Percentiles rank a stretch among this genome's conserved stretches.
Evolutionary conservation across 2,888 invertebrate genomes (phyloP).

Genomic region (Caenorhabditis afra): DNA sequence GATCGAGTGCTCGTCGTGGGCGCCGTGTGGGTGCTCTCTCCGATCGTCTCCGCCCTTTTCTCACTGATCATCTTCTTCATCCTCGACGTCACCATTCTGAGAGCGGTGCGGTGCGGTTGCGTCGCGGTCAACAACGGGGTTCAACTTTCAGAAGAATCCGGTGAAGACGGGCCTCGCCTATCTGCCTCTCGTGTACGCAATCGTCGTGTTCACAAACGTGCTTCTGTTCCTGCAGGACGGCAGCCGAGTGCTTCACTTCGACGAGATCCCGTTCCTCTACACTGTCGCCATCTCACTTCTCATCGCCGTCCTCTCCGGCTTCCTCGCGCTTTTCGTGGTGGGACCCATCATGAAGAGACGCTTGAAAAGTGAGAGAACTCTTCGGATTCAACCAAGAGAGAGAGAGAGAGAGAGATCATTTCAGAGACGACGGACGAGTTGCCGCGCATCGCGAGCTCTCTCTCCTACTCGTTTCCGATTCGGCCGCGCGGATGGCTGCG

Average conservation of each 20-base stretch:
- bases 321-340: conserved; percentile 44
- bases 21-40: conserved; percentile 93
- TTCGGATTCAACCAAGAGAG: not conserved
- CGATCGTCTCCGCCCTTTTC: conserved; percentile 91
- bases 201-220: conserved; percentile 92
- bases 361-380: conserved; percentile 32
- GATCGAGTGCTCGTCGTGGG: conserved; percentile 22
- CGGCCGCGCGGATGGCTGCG: conserved; percentile 32
- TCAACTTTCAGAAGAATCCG: conserved; percentile 57
- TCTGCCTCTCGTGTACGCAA: conserved; percentile 93
- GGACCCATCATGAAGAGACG: conserved; percentile 47
- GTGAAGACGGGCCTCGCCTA: conserved; percentile 85
- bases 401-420: not conserved
- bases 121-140: too few species aligned
- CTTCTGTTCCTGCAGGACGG: conserved; percentile 95
- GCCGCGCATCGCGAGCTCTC: conserved; percentile 17
- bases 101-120: conserved; percentile 46
- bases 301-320: conserved; percentile 84
- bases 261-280: conserved; percentile 91
- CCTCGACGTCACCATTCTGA: conserved; percentile 83
- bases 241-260: conserved; percentile 87
- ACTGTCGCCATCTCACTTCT: conserved; percentile 86
- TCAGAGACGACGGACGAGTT: not conserved
- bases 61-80: conserved; percentile 84
- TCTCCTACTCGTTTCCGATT: conserved; percentile 24